A percentile compares a stretch with the other conserved stretches of the same genome.
phyloP scores from a whole-genome alignment of 2,888 invertebrate genomes.

The Sclerodermus sp. region DNA sequence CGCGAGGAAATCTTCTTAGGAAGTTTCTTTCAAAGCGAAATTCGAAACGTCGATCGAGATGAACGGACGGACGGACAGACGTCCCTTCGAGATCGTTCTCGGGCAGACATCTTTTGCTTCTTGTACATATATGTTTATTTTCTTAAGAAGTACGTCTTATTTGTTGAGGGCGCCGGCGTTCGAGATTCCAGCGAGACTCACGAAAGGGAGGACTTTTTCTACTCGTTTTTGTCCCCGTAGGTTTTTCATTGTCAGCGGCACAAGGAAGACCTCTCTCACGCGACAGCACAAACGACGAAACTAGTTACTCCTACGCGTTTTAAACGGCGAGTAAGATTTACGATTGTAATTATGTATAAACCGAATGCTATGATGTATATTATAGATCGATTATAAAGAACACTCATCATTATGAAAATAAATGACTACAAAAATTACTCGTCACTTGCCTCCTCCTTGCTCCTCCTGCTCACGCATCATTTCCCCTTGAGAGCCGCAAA shows the following conservation, averaged over 20 bases:
- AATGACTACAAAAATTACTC: conserved; percentile 45
- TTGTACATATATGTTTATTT: conserved; percentile 33
- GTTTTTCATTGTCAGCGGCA: conserved; percentile 24
- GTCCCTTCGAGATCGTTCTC: too few relatives aligned
- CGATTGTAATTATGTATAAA: conserved; percentile 58
- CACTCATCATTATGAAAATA: conserved; percentile 56
- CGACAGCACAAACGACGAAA: conserved; percentile 33
- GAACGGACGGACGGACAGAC: too few relatives aligned
- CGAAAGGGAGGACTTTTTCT: conserved; percentile 23
- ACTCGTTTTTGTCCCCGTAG: conserved; percentile 27
- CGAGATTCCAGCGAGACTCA: not conserved
- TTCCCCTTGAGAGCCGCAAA: too few relatives aligned
- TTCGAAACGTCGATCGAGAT: too few relatives aligned
- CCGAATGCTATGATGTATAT: conserved; percentile 58
- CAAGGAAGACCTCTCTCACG: conserved; percentile 24
- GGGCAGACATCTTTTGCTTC: conserved; percentile 13
- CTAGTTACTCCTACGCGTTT: conserved; percentile 43
- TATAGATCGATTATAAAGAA: conserved; percentile 58
- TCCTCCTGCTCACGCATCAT: too few relatives aligned
- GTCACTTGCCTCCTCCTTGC: not conserved
- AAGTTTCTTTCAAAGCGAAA: too few relatives aligned
- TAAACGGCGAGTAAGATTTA: conserved; percentile 45
- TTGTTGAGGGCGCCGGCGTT: not conserved
- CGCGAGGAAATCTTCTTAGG: too few relatives aligned
- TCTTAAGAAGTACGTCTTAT: conserved; percentile 9